A percentile compares a stretch with the other conserved stretches of the same genome.
These are phyloP conservation scores for Drosophila burlai DNA, from an alignment of 1,140 invertebrate genomes.

Conservation along the genomic window DNA sequence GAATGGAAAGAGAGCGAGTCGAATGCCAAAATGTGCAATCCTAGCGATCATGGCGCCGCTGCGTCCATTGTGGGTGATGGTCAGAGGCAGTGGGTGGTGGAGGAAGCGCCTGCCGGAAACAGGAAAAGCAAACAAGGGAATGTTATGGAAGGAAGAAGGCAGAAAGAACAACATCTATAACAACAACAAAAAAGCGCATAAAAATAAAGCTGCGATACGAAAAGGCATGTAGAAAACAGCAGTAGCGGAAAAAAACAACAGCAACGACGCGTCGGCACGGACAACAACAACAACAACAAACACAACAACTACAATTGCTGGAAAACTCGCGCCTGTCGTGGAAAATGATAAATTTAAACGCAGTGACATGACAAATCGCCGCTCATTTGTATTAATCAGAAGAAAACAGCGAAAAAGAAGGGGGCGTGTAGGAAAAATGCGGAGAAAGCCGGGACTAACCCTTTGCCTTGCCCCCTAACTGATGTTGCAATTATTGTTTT, in stretches of 20 bases:
- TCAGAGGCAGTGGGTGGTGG: constrained; percentile 4
- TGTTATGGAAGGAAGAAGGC: constrained; percentile 48
- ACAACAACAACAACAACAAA: constrained; percentile 17
- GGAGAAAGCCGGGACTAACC: constrained; percentile 34
- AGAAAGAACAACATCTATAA: constrained; percentile 8
- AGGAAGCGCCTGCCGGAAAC: constrained; percentile 64
- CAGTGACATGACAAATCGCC: constrained; percentile 83
- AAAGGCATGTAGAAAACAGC: constrained; percentile 70
- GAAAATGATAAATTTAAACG: constrained; percentile 83
- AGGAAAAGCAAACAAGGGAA: constrained; percentile 76
- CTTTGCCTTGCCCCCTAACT: constrained; percentile 28
- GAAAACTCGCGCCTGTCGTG: constrained; percentile 67
- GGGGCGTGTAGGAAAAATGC: background rate
- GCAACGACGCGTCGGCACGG: constrained; percentile 17
- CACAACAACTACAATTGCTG: constrained; percentile 58
- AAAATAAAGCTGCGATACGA: constrained; percentile 58
- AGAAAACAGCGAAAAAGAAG: constrained; percentile 43
- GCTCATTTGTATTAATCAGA: constrained; percentile 84
- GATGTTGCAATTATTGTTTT: constrained; percentile 83
- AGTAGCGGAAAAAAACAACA: constrained; percentile 28
- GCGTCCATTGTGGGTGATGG: constrained; percentile 36
- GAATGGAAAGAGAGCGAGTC: constrained; percentile 7
- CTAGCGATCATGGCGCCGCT: constrained; percentile 73
- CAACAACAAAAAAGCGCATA: constrained; percentile 29
- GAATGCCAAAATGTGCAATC: constrained; percentile 77